Percentiles rank a stretch among this genome's conserved stretches.
These are phyloP conservation scores for Glomeris maerens DNA, from an alignment of 1,140 invertebrate species.

Conservation along the genomic window DNA sequence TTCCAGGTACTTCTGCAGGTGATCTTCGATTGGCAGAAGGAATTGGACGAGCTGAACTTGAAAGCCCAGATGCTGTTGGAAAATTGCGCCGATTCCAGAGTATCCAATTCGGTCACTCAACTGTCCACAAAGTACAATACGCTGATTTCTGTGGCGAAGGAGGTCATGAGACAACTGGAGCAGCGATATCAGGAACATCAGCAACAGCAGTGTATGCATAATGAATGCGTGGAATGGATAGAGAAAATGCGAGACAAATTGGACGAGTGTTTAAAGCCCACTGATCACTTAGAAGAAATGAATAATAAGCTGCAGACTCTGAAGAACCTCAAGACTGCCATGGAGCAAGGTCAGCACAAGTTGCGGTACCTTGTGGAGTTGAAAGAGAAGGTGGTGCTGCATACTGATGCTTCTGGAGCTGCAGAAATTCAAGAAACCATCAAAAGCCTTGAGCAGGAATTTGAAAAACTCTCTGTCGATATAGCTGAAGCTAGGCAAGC, in stretches of 20 bases:
- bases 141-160: conserved; percentile 76
- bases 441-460: conserved; percentile 69
- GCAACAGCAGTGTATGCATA: conserved; percentile 55
- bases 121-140: conserved; percentile 87
- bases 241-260: conserved; percentile 66
- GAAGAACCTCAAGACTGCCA: conserved; percentile 63
- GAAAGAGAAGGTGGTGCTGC: conserved; percentile 81
- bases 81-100: conserved; percentile 79
- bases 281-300: conserved; percentile 59
- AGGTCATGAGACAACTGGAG: conserved; percentile 77
- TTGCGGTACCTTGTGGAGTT: conserved; percentile 68
- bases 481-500: conserved; percentile 60
- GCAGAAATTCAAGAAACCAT: conserved; percentile 78
- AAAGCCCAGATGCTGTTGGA: conserved; percentile 75
- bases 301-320: conserved; percentile 68
- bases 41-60: conserved; percentile 80
- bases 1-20: conserved; percentile 60
- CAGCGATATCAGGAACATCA: conserved; percentile 77
- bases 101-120: conserved; percentile 86
- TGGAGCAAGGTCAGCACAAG: conserved; percentile 84
- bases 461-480: conserved; percentile 66
- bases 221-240: conserved; percentile 83
- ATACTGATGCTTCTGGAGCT: conserved; percentile 71
- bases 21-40: conserved; percentile 84
- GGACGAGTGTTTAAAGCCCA: conserved; percentile 53